Conservation (phyloP, 1,140 invertebrate genomes). For the Ostrea edulis region DNA sequence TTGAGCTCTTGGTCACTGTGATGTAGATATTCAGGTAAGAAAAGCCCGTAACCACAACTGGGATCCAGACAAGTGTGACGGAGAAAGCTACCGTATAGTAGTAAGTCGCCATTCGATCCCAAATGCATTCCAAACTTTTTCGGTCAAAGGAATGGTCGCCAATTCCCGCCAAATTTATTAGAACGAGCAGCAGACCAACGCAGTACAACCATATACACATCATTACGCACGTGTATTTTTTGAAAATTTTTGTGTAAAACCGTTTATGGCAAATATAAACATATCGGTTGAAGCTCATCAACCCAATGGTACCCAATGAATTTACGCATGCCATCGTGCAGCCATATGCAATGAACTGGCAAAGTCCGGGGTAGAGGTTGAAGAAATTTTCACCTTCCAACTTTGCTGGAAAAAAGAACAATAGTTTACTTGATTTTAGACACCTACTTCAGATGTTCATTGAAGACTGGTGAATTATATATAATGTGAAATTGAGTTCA, state of each 20-base stretch:
- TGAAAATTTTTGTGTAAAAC: slow-evolving; percentile 67
- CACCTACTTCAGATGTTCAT: neutral
- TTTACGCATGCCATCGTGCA: slow-evolving; percentile 70
- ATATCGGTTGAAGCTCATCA: slow-evolving; percentile 71
- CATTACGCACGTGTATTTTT: slow-evolving; percentile 57
- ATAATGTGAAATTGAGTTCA: neutral
- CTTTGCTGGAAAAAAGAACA: slow-evolving; percentile 63
- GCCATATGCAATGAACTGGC: slow-evolving; percentile 67
- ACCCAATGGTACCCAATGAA: slow-evolving; percentile 69
- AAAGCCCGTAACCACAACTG: slow-evolving; percentile 63
- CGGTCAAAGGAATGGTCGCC: slow-evolving; percentile 71
- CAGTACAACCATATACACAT: slow-evolving; percentile 62
- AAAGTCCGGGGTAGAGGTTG: slow-evolving; percentile 63
- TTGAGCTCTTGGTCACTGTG: slow-evolving; percentile 54
- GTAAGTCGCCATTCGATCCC: slow-evolving; percentile 71
- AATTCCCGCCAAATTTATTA: slow-evolving; percentile 65
- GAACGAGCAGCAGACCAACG: slow-evolving; percentile 60
- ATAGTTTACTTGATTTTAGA: slow-evolving; percentile 19
- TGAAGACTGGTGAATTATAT: neutral
- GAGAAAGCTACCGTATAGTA: slow-evolving; percentile 71
- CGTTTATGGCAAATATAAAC: slow-evolving; percentile 67
- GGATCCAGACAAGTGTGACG: slow-evolving; percentile 66
- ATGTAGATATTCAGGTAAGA: slow-evolving; percentile 69
- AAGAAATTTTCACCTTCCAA: slow-evolving; percentile 69
- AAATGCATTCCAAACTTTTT: slow-evolving; percentile 71